Evolutionary conservation across 1,140 invertebrate species (phyloP).

Genomic region (Leptonema lineaticorne): DNA sequence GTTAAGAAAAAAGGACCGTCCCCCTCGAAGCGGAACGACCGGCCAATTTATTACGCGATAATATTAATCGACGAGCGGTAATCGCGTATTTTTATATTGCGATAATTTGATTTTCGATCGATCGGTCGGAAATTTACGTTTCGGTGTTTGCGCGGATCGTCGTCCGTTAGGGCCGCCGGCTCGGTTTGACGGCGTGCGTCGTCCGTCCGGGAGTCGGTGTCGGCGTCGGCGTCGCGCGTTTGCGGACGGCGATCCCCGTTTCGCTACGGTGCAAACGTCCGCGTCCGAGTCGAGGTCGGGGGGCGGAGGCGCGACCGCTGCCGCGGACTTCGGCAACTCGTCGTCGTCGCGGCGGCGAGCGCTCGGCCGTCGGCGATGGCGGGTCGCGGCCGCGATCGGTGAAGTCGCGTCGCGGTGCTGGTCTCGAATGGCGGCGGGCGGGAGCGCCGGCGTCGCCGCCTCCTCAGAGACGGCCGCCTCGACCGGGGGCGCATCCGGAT

Average conservation of each 20-base stretch:
- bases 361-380: neutral
- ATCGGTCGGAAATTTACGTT: neutral
- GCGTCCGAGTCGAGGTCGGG: no score
- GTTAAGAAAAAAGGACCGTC: no score
- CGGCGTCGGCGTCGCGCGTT: neutral
- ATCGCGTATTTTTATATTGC: neutral
- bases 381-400: neutral
- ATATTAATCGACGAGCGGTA: no score
- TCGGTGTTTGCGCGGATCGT: no score
- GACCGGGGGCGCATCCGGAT: neutral
- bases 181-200: no score
- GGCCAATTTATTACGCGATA: no score
- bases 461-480: neutral
- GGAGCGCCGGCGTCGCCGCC: no score
- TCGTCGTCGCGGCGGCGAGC: neutral
- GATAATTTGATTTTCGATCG: neutral
- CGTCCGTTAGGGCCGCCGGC: no score
- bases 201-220: neutral
- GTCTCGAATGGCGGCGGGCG: conserved; percentile 10
- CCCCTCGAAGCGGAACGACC: no score
- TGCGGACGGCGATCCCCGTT: neutral
- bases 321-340: neutral
- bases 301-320: neutral
- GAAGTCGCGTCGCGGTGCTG: neutral
- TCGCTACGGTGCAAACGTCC: no score